Conservation (phyloP, 30 jellyfish, hydroid and myxozoan genomes). For the Euphysa ruthae region DNA sequence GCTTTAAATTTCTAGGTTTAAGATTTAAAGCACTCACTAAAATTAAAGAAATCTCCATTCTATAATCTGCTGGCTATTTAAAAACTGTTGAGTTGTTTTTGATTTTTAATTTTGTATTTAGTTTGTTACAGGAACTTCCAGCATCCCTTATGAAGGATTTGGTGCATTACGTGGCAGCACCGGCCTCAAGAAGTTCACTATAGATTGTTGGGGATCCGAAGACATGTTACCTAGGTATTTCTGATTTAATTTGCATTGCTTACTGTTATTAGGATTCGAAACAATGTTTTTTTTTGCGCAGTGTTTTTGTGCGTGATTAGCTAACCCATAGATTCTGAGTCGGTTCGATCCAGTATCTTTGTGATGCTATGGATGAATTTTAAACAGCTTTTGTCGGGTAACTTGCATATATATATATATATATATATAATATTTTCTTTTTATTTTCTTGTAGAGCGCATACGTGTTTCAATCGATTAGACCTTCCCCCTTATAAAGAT, state of each 20-base stretch:
- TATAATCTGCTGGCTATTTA: too few species aligned
- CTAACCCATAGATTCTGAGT: too few species aligned
- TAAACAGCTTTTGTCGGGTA: background rate
- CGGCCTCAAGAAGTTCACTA: slow-evolving; percentile 86
- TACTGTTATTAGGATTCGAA: background rate
- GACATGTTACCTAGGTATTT: slow-evolving; percentile 89
- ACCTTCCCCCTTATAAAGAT: slow-evolving; percentile 88
- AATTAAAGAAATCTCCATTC: too few species aligned
- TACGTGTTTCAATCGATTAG: slow-evolving; percentile 94
- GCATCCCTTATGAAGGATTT: slow-evolving; percentile 95
- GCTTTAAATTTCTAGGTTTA: background rate
- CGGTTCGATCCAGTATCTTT: too few species aligned
- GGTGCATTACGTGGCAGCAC: slow-evolving; percentile 98
- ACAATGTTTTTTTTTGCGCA: background rate
- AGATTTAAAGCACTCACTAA: too few species aligned
- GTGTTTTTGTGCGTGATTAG: too few species aligned
- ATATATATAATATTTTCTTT: background rate
- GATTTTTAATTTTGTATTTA: too few species aligned
- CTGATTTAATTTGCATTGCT: background rate
- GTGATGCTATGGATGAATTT: too few species aligned
- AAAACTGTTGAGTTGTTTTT: too few species aligned
- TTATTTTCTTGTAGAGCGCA: slow-evolving; percentile 63
- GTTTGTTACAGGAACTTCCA: slow-evolving; percentile 98
- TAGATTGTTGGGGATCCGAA: slow-evolving; percentile 94
- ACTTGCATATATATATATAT: background rate